A percentile compares a stretch with the other conserved stretches of the same genome.
phyloP scores from a whole-genome alignment of 2,113 vertebrate species.

The Gymnocephalus cernua region DNA sequence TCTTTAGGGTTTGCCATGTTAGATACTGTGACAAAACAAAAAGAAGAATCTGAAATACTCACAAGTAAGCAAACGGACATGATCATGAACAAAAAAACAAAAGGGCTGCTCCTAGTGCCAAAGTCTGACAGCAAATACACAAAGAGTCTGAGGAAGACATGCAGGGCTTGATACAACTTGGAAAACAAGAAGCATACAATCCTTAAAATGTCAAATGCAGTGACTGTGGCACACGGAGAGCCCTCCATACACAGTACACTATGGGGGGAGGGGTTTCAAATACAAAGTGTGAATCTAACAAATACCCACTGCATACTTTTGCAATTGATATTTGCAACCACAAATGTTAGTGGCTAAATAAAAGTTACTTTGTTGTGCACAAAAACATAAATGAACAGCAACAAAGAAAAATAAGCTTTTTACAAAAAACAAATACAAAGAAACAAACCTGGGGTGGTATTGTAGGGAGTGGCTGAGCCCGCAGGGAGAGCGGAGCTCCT shows the following conservation, averaged over 20 bases:
- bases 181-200: background rate
- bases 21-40: conserved; percentile 86
- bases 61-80: background rate
- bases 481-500: conserved; percentile 94
- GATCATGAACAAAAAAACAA: background rate
- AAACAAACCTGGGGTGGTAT: conserved; percentile 89
- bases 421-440: conserved; percentile 2
- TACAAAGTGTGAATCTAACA: background rate
- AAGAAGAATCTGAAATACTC: conserved; percentile 21
- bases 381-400: background rate
- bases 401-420: background rate
- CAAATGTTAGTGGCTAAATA: background rate
- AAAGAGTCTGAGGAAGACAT: background rate
- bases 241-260: background rate
- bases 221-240: background rate
- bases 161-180: too few species aligned
- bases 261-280: background rate
- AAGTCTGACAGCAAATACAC: background rate
- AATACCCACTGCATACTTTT: background rate
- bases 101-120: too few species aligned
- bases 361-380: background rate
- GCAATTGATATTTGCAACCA: background rate
- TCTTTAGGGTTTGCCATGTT: conserved; percentile 99
- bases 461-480: conserved; percentile 92
- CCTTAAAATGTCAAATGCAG: background rate